Base-by-base conservation (phyloP, 1,140 invertebrate species). In the Zaprionus lachaisei region DNA sequence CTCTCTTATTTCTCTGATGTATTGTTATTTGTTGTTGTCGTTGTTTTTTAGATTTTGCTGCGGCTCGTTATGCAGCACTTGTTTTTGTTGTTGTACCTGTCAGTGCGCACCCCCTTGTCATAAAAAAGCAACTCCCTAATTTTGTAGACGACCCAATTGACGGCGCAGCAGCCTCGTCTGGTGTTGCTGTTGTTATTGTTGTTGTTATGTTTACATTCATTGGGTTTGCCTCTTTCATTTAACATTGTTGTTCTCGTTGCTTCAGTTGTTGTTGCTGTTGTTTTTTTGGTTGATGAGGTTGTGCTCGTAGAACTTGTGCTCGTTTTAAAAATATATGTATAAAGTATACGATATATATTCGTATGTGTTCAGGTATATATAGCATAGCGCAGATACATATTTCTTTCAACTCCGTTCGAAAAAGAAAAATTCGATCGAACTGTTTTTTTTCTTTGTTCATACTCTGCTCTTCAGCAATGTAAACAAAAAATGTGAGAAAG, bases 321-420 rank as follows among this genome's bases (percentile, higher is more conserved):
- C 38, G 54, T 56, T 44, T 56, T 56, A 56, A 56, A 51, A 34
- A 66, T 60, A 67, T 57, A 66, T 66, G 54, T 57, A 31, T 17
- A 57, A 3, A 34, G 31, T 34, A 34, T 34, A 28, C 6, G 24
- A 28, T 7, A 34, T 34, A 11, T 34, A 34, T 34, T 34, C 31
- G 31, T 17, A 17, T 47, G n/a, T 47, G 2, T 17, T 47, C n/a
- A 17, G 26, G 14, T 57, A 47, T 0, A 14, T 70, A 63, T 17
- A 73, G 81, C 57, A 77, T 63, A 65, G 70, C 62, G 51, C 63
- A 47, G 56, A 81, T 85, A 38, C 55, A 87, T 87, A 83, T 87
- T 75, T 87, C 80, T 80, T 70, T 83, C 80, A 87, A 79, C 78
- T 81, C 64, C 55, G 57, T 72, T 67, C 54, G 62, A 41, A 17